Base-by-base conservation (phyloP, 2,888 invertebrate genomes). In the Hoplodrina ambigua region DNA sequence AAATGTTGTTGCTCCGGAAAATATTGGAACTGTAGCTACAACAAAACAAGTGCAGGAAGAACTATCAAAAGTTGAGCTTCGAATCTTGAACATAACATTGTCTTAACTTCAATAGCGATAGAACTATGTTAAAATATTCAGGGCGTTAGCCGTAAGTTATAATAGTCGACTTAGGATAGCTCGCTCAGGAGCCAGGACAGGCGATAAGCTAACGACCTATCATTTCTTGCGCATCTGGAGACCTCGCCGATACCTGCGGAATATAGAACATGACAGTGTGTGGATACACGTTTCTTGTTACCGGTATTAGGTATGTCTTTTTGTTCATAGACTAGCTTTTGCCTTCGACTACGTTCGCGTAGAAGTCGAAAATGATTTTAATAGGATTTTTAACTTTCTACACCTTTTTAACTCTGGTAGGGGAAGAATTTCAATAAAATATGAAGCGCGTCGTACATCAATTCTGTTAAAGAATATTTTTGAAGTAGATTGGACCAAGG, bases 121-220 rank as follows among this genome's bases (percentile, higher is more conserved):
- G 78, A 72, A 68, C 49, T 68, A 57, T 52, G 68, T 52, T 73
- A 68, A 68, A 54, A 61, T 77, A 77, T 78, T 72, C 79, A 54
- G 60, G 19, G 30, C 57, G 54, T 58, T 46, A 15, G 44, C 25
- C 30, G 62, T 54, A 74, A 79, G 57, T 69, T 79, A 68, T 64
- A 72, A 76, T 53, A 69, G 77, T 57, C 73, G 62, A 67, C 67
- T 56, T 49, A 64, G 74, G 64, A 61, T 33, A 54, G 64, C 63
- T 62, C 53, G 53, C 33, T 60, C 49, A 41, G 52, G 11, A 73
- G 44, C 53, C 37, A 54, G 44, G 56, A 61, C 64, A 58, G 53
- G 25, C 65, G 75, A 79, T 78, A 69, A 78, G 59, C 75, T 75
- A 80, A 80, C 80, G 80, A 69, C 62, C 55, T 20, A 53, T 69